Evolutionary conservation across 37 sponge, comb jelly and placozoan species (phyloP), one percentile per base, ranked within the genome.

Genomic region (Agelas oroides): DNA sequence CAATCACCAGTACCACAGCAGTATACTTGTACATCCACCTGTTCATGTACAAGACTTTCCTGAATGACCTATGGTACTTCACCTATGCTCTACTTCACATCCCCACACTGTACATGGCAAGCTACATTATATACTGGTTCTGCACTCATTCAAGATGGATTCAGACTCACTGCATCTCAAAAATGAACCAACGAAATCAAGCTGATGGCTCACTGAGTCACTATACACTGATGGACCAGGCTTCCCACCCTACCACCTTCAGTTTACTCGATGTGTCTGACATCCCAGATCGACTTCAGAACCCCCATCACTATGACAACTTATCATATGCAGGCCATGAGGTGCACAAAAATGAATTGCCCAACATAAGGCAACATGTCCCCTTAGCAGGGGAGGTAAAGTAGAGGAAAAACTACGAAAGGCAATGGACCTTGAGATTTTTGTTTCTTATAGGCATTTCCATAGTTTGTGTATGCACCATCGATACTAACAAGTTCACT

Each of bases 281-380:
- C 15, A 5, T 65, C 36, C 79, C 79, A 65, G 79, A 78, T 65
- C 65, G 79, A 12, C 20, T 78, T 3, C 31, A 78, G 31, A 78
- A 78, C 34, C 79, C 79, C 23, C 40, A 78, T 20, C 65, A 66
- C 56, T 73, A 73, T 54, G 23, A 1, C 15, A 24, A 54, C 23
- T n/a, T 54, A 18, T 53, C 52, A n/a, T n/a, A n/a, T n/a, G n/a
- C n/a, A n/a, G n/a, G n/a, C n/a, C n/a, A n/a, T n/a, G n/a, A n/a
- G n/a, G n/a, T n/a, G n/a, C n/a, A n/a, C n/a, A n/a, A n/a, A n/a
- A n/a, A n/a, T n/a, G n/a, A n/a, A n/a, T n/a, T n/a, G n/a, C n/a
- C n/a, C n/a, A n/a, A n/a, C n/a, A n/a, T n/a, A n/a, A n/a, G n/a
- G n/a, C n/a, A n/a, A n/a, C n/a, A n/a, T n/a, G n/a, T n/a, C n/a